These are phyloP conservation scores for Gnathonemus longibarbis DNA, from an alignment of 2,113 vertebrate genomes.

Conservation along the genomic window DNA sequence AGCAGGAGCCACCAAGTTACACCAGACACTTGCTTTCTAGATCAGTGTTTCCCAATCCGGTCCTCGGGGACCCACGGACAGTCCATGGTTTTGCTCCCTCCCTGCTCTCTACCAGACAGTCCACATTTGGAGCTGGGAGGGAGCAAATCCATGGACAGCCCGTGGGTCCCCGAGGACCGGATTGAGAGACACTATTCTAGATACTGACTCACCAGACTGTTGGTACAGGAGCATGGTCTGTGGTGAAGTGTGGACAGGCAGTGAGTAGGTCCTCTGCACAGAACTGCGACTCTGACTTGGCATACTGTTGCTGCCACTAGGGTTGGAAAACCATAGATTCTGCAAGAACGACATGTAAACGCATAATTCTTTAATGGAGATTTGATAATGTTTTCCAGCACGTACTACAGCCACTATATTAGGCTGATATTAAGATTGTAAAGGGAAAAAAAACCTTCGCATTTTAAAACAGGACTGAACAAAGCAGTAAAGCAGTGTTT, in stretches of 20 bases:
- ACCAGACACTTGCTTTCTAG: neutral
- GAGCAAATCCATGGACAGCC: neutral
- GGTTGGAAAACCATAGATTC: slow-evolving; percentile 90
- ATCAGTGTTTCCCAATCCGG: neutral
- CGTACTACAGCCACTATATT: neutral
- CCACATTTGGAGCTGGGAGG: too few relatives aligned
- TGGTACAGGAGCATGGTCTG: slow-evolving; percentile 92
- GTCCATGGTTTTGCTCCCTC: neutral
- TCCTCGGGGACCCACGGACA: neutral
- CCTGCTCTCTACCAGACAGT: too few relatives aligned
- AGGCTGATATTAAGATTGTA: neutral
- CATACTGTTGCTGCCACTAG: slow-evolving; percentile 91
- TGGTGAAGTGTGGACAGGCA: slow-evolving; percentile 89
- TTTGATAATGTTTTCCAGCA: neutral
- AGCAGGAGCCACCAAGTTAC: neutral
- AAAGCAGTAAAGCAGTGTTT: too few relatives aligned
- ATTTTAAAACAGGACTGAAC: neutral
- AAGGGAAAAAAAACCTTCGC: neutral
- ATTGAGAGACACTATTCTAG: neutral
- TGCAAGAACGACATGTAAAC: slow-evolving; percentile 31
- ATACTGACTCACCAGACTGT: slow-evolving; percentile 68
- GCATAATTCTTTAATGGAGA: neutral
- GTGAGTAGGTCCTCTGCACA: slow-evolving; percentile 86
- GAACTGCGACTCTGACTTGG: slow-evolving; percentile 89
- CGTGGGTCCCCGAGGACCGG: neutral